A percentile compares a stretch with the other conserved stretches of the same genome.
These are phyloP conservation scores for Heliconius aoede DNA, from an alignment of 2,888 invertebrate genomes.

Conservation along the genomic window DNA sequence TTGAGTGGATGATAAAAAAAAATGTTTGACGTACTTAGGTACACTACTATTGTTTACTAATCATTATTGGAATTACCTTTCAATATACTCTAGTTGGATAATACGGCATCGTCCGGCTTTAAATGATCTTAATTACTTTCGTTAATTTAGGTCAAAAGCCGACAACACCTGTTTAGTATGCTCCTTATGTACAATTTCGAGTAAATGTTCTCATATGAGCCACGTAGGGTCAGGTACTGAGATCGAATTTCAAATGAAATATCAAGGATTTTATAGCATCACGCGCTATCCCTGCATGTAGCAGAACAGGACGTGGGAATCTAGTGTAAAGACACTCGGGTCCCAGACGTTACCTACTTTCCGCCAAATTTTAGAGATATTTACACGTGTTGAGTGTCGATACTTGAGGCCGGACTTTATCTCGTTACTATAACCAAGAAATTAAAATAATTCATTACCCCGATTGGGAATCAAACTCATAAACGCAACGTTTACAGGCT, in stretches of 20 bases:
- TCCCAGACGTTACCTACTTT: not conserved
- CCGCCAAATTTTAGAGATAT: not conserved
- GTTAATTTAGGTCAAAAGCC: not conserved
- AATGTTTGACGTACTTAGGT: not conserved
- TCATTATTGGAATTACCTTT: not conserved
- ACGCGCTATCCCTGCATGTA: not conserved
- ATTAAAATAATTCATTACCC: not conserved
- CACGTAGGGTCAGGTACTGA: not conserved
- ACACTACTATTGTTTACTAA: not conserved
- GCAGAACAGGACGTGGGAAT: not conserved
- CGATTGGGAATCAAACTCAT: not conserved
- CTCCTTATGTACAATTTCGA: not conserved
- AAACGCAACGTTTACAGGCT: not conserved
- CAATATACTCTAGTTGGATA: not conserved
- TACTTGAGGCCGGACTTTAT: not conserved
- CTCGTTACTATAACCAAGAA: not conserved
- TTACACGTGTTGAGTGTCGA: not conserved
- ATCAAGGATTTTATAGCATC: not conserved
- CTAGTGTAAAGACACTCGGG: not conserved
- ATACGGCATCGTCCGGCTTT: not conserved
- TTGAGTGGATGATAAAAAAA: not conserved
- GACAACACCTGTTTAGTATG: not conserved
- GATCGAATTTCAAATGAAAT: too few relatives aligned
- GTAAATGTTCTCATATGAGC: not conserved
- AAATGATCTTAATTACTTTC: not conserved